phyloP scores from a whole-genome alignment of 2,113 vertebrate species.

The Sceloporus undulatus region DNA sequence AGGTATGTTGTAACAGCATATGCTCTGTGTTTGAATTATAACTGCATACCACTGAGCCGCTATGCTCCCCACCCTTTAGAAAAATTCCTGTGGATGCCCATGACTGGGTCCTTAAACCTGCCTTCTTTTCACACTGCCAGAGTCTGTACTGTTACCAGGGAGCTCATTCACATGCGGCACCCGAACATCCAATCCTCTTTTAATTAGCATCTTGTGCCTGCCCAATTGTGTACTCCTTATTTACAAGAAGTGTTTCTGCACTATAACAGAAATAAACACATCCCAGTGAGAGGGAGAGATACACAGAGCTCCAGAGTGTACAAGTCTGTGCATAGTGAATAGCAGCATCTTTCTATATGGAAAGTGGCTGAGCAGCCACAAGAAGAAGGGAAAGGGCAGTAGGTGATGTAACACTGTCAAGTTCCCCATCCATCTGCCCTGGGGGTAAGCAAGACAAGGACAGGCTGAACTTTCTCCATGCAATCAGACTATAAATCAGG shows the following conservation, averaged over 20 bases:
- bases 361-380: neutral
- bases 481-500: neutral
- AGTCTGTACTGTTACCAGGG: conserved; percentile 12
- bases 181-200: neutral
- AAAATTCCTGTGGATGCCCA: too few relatives aligned
- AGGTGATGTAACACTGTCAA: neutral
- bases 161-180: neutral
- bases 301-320: neutral
- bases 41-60: too few relatives aligned
- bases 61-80: too few relatives aligned
- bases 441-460: too few relatives aligned
- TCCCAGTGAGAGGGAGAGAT: neutral
- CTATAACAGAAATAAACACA: neutral
- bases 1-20: too few relatives aligned
- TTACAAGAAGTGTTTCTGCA: neutral
- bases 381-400: neutral
- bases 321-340: neutral
- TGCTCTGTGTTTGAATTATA: too few relatives aligned
- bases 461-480: neutral
- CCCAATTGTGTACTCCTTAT: neutral
- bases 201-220: neutral
- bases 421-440: neutral
- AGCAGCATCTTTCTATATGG: neutral
- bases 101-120: neutral
- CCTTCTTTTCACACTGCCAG: neutral